Evolutionary conservation across 2,113 vertebrate species (phyloP).

Genomic region (Kobus ellipsiprymnus): DNA sequence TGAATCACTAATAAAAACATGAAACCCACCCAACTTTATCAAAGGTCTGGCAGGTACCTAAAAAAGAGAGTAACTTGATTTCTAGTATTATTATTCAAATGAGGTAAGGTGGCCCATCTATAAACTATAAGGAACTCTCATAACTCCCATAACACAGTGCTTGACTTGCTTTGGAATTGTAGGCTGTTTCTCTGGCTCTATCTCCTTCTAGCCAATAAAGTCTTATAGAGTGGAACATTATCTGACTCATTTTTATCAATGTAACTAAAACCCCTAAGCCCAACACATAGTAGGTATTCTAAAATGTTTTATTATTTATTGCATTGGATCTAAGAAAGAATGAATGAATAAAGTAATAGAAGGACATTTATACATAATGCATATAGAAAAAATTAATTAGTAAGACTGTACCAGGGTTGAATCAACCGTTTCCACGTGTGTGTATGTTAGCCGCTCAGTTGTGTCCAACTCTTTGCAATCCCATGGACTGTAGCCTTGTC

Average conservation of each 20-base stretch:
- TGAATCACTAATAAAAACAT: not conserved
- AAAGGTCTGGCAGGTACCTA: not conserved
- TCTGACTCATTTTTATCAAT: not conserved
- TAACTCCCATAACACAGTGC: not conserved
- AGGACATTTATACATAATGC: slow-evolving; percentile 37
- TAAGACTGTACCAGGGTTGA: not conserved
- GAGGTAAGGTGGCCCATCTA: not conserved
- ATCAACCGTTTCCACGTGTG: slow-evolving; percentile 15
- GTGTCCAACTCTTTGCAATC: not conserved
- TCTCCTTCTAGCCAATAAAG: not conserved
- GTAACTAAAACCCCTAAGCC: not conserved
- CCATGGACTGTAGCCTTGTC: not conserved
- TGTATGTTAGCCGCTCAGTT: not conserved
- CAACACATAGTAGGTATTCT: not conserved
- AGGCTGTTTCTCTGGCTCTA: not conserved
- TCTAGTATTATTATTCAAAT: not conserved
- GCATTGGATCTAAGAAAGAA: not conserved
- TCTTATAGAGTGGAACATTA: not conserved
- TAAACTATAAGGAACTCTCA: not conserved
- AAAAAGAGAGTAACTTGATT: not conserved
- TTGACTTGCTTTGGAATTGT: not conserved
- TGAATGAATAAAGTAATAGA: not conserved
- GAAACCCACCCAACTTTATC: not conserved
- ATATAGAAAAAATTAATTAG: not conserved
- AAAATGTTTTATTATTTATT: slow-evolving; percentile 3